phyloP scores from a whole-genome alignment of 2,113 vertebrate genomes.

The Pterocles orientalis region DNA sequence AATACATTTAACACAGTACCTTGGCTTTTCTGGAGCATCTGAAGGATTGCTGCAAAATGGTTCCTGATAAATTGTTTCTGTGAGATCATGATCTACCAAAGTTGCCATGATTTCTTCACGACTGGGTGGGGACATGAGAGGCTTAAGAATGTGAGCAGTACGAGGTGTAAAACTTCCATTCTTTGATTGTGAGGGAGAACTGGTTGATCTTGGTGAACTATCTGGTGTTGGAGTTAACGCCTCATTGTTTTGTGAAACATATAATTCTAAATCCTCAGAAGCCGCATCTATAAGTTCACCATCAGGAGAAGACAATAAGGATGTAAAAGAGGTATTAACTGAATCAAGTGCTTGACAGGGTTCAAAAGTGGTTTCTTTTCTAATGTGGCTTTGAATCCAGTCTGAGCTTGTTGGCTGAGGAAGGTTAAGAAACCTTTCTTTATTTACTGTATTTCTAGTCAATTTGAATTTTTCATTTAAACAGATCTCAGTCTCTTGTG shows the following conservation, averaged over 20 bases:
- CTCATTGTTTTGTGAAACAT: slow-evolving; percentile 83
- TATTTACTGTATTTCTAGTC: slow-evolving; percentile 77
- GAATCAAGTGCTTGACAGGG: slow-evolving; percentile 79
- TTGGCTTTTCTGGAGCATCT: slow-evolving; percentile 91
- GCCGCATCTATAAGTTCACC: slow-evolving; percentile 84
- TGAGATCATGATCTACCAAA: slow-evolving; percentile 88
- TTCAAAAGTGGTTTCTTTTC: slow-evolving; percentile 82
- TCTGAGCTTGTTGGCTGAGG: slow-evolving; percentile 77
- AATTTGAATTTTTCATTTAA: slow-evolving; percentile 79
- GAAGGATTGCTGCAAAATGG: slow-evolving; percentile 97
- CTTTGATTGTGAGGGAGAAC: slow-evolving; percentile 90
- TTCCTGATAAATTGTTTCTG: slow-evolving; percentile 93
- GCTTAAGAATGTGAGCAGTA: slow-evolving; percentile 89
- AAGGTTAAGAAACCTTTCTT: slow-evolving; percentile 85
- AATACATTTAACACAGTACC: slow-evolving; percentile 76
- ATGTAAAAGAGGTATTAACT: slow-evolving; percentile 83
- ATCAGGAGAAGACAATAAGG: slow-evolving; percentile 85
- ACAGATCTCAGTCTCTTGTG: slow-evolving; percentile 65
- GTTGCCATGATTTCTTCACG: slow-evolving; percentile 94
- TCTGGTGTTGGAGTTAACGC: slow-evolving; percentile 88
- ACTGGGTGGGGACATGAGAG: slow-evolving; percentile 96
- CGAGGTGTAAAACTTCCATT: slow-evolving; percentile 83
- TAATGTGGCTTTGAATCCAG: slow-evolving; percentile 84
- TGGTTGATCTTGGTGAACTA: slow-evolving; percentile 91
- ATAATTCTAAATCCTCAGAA: slow-evolving; percentile 82